A percentile compares a stretch with the other conserved stretches of the same genome.
phyloP scores from a whole-genome alignment of 2,888 invertebrate species.

The Plagodis dolabraria region DNA sequence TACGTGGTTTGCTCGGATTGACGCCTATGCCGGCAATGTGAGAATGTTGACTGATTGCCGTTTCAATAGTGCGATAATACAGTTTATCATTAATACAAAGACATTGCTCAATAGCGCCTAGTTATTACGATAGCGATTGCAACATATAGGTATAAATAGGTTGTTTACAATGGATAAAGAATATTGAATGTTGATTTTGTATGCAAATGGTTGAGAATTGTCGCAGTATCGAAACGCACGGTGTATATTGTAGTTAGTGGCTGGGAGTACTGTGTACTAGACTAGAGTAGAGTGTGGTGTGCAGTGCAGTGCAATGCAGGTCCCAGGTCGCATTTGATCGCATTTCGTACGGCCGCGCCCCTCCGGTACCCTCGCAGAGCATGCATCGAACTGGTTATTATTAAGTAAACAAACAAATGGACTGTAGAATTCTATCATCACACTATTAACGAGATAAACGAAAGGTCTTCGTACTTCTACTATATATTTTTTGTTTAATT shows the following conservation, averaged over 20 bases:
- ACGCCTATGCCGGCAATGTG: constrained; percentile 28
- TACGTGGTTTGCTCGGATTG: constrained; percentile 17
- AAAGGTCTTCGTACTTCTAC: constrained; percentile 60
- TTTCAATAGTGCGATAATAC: constrained; percentile 49
- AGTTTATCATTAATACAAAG: constrained; percentile 30
- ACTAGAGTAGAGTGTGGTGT: neutral
- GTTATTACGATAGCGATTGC: constrained; percentile 9
- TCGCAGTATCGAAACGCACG: constrained; percentile 35
- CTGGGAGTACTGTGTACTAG: constrained; percentile 22
- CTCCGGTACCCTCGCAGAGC: constrained; percentile 42
- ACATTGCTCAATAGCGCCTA: constrained; percentile 34
- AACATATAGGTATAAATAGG: neutral
- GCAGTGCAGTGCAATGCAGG: neutral
- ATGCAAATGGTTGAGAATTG: constrained; percentile 5
- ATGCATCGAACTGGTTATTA: constrained; percentile 75
- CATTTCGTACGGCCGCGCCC: constrained; percentile 54
- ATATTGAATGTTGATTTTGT: neutral
- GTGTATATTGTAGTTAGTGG: constrained; percentile 18
- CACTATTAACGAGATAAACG: constrained; percentile 70
- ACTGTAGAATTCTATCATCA: constrained; percentile 83
- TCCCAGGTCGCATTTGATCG: constrained; percentile 63
- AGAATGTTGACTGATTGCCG: constrained; percentile 41
- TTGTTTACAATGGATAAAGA: too few relatives aligned
- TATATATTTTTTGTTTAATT: constrained; percentile 60
- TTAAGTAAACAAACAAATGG: constrained; percentile 75